A percentile compares a stretch with the other conserved stretches of the same genome.
These are phyloP conservation scores for Sepioteuthis lessoniana DNA, from an alignment of 2,888 invertebrate species.

Conservation along the genomic window DNA sequence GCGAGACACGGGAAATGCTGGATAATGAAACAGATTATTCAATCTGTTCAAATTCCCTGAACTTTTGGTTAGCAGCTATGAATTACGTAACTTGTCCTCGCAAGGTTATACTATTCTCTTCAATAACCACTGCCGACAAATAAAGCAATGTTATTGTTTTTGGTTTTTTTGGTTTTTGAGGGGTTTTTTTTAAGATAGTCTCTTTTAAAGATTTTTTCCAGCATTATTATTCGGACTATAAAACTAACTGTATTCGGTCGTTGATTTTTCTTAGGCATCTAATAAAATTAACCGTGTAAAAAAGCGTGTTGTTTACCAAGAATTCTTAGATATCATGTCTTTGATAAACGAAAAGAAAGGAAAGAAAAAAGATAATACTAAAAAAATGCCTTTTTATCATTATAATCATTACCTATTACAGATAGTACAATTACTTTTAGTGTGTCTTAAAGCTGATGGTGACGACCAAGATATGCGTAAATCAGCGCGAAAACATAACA, in stretches of 20 bases:
- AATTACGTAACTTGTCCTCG: too few species aligned
- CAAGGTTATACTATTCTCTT: too few species aligned
- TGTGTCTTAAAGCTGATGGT: neutral
- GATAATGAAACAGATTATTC: too few species aligned
- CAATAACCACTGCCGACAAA: too few species aligned
- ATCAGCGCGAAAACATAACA: neutral
- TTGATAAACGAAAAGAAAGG: neutral
- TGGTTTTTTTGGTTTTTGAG: too few species aligned
- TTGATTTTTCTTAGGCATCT: neutral
- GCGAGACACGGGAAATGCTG: too few species aligned
- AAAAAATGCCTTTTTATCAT: neutral
- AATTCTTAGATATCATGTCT: neutral
- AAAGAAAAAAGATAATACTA: neutral
- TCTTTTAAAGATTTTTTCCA: too few species aligned
- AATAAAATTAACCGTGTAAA: slow-evolving; percentile 33
- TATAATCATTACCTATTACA: slow-evolving; percentile 13
- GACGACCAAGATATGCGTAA: neutral
- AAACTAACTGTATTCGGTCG: neutral
- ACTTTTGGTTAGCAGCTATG: too few species aligned
- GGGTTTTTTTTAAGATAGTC: too few species aligned
- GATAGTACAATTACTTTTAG: neutral
- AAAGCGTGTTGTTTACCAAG: neutral
- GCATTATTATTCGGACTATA: neutral
- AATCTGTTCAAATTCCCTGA: too few species aligned
- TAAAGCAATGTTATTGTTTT: too few species aligned